Evolutionary conservation across 2,797 vertebrate genomes (phyloP).

Genomic region (Petrocephalus sullivani): DNA sequence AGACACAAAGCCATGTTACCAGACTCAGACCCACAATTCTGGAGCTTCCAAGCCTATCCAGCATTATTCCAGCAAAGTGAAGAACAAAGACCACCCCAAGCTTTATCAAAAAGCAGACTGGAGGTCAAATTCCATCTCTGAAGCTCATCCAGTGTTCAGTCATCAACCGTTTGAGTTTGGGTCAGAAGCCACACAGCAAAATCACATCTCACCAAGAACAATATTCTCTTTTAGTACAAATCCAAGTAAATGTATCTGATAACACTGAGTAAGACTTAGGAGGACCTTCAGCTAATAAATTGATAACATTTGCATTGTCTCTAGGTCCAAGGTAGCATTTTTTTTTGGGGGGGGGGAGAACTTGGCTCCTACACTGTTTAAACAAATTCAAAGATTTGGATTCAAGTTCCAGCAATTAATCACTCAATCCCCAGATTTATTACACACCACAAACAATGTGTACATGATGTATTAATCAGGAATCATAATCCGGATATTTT

Average conservation of each 20-base stretch:
- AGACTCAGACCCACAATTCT: background rate
- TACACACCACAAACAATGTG: background rate
- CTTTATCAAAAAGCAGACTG: background rate
- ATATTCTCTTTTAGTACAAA: background rate
- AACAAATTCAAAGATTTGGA: background rate
- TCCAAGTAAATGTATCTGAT: background rate
- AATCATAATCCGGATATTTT: background rate
- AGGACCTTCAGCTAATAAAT: background rate
- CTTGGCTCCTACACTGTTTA: background rate
- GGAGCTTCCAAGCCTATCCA: background rate
- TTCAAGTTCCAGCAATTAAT: background rate
- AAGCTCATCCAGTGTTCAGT: background rate
- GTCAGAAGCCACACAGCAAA: background rate
- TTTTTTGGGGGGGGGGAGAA: background rate
- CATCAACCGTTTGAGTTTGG: background rate
- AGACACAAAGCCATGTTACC: background rate
- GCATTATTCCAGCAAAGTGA: background rate
- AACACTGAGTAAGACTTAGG: background rate
- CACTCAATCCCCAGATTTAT: conserved; percentile 13
- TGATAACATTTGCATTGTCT: background rate
- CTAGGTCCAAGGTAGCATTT: background rate
- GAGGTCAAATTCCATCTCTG: background rate
- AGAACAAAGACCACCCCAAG: background rate
- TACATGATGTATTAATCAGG: conserved; percentile 11
- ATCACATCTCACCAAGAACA: background rate